Evolutionary conservation across 2,113 vertebrate genomes (phyloP).

Genomic region (Daphoenositta chrysoptera): DNA sequence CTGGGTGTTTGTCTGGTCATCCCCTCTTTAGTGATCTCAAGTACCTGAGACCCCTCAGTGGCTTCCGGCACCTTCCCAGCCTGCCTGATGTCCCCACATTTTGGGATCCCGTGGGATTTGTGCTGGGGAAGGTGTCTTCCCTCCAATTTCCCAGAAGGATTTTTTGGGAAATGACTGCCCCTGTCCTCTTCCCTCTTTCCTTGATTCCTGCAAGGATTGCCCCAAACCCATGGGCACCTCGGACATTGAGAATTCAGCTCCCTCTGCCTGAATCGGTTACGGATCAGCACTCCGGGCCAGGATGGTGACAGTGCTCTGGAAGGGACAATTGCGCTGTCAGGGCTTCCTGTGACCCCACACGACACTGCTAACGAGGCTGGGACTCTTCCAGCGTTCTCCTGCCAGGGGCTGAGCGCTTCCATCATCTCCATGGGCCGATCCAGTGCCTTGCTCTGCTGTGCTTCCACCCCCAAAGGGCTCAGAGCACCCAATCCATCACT

Average conservation of each 20-base stretch:
- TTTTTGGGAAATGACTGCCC: not conserved
- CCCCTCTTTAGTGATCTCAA: rapidly evolving
- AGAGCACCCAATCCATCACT: rapidly evolving
- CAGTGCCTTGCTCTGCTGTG: rapidly evolving
- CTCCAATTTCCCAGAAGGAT: not conserved
- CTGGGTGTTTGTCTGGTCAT: rapidly evolving
- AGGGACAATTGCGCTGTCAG: not conserved
- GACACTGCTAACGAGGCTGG: not conserved
- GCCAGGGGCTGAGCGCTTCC: not conserved
- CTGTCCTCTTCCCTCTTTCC: not conserved
- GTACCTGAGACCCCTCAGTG: rapidly evolving
- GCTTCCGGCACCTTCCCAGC: not conserved
- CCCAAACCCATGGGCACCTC: rapidly evolving
- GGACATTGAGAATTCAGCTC: rapidly evolving
- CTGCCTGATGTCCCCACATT: rapidly evolving
- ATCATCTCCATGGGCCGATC: not conserved
- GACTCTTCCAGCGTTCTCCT: not conserved
- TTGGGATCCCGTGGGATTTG: too few species aligned
- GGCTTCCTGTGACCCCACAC: not conserved
- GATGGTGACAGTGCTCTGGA: not conserved
- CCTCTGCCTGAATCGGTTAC: not conserved
- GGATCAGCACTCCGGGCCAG: not conserved
- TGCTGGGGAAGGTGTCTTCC: not conserved
- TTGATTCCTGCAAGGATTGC: not conserved
- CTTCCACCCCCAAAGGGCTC: not conserved